Conservation (phyloP, 2,888 invertebrate species). For the Caenorhabditis imperialis region DNA sequence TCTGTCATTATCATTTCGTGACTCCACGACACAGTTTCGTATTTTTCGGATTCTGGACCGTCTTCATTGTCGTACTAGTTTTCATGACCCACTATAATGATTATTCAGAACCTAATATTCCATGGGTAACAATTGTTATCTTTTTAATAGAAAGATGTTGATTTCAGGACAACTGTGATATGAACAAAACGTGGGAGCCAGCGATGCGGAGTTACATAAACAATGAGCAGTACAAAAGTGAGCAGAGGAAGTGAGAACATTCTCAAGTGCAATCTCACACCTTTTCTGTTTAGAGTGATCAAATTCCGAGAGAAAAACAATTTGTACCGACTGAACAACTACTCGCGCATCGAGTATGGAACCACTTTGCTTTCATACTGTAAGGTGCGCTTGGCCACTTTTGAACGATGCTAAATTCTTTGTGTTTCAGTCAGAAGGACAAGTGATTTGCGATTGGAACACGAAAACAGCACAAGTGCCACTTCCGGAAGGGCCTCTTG, state of each 20-base stretch:
- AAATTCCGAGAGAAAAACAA: slow-evolving; percentile 45
- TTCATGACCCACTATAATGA: slow-evolving; percentile 9
- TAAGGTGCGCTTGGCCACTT: slow-evolving; percentile 12
- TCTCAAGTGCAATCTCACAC: too few relatives aligned
- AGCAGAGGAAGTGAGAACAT: slow-evolving; percentile 32
- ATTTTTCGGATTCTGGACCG: slow-evolving; percentile 42
- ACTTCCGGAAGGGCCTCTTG: slow-evolving; percentile 16
- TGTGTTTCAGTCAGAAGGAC: slow-evolving; percentile 18
- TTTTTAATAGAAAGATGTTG: background rate
- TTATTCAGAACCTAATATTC: slow-evolving; percentile 32
- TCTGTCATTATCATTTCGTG: slow-evolving; percentile 39
- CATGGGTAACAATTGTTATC: slow-evolving; percentile 22
- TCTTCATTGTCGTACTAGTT: slow-evolving; percentile 23
- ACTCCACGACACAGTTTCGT: slow-evolving; percentile 34
- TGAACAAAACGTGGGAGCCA: slow-evolving; percentile 47
- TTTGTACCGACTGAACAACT: slow-evolving; percentile 37
- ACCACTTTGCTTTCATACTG: slow-evolving; percentile 31
- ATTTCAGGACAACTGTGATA: slow-evolving; percentile 51
- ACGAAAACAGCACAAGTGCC: slow-evolving; percentile 9
- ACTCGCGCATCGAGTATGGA: slow-evolving; percentile 45
- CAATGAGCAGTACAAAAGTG: slow-evolving; percentile 40
- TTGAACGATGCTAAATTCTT: background rate
- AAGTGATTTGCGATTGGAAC: slow-evolving; percentile 23
- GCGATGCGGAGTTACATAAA: slow-evolving; percentile 31
- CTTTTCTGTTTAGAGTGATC: slow-evolving; percentile 22